phyloP scores from a whole-genome alignment of 2,888 invertebrate genomes.

The Osmoderma eremita region DNA sequence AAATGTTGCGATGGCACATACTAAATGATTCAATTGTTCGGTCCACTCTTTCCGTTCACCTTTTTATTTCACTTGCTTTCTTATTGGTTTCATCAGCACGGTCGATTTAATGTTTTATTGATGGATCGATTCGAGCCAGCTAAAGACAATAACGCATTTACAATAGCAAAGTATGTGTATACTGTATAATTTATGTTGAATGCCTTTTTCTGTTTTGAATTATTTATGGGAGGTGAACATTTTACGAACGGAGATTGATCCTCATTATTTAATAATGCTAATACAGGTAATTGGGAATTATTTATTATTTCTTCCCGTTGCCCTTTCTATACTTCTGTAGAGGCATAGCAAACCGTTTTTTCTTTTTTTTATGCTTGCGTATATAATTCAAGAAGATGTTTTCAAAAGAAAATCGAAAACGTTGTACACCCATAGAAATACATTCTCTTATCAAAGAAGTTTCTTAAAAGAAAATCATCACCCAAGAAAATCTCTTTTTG shows the following conservation, averaged over 20 bases:
- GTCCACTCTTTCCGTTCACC: slow-evolving; percentile 15
- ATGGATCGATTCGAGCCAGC: slow-evolving; percentile 18
- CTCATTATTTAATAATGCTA: slow-evolving; percentile 7
- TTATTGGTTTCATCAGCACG: slow-evolving; percentile 33
- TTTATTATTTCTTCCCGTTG: background rate
- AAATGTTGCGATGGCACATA: slow-evolving; percentile 37
- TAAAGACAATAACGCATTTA: slow-evolving; percentile 32
- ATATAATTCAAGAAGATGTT: too few species aligned
- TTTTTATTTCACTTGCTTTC: slow-evolving; percentile 22
- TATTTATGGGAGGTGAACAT: slow-evolving; percentile 21
- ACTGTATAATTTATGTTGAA: slow-evolving; percentile 19
- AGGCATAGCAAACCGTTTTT: too few species aligned
- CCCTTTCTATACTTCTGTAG: too few species aligned
- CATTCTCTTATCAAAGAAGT: too few species aligned
- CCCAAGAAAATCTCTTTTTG: too few species aligned
- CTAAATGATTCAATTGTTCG: slow-evolving; percentile 37
- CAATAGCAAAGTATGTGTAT: slow-evolving; percentile 21
- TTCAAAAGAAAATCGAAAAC: too few species aligned
- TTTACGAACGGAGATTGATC: slow-evolving; percentile 19
- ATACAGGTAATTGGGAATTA: slow-evolving; percentile 14
- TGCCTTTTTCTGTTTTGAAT: slow-evolving; percentile 21
- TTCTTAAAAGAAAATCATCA: too few species aligned
- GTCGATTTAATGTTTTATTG: slow-evolving; percentile 37
- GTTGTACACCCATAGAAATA: too few species aligned
- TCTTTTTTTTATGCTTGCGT: too few species aligned